Conservation (phyloP, 2,113 vertebrate species). For the Pomatorhinus ruficollis region DNA sequence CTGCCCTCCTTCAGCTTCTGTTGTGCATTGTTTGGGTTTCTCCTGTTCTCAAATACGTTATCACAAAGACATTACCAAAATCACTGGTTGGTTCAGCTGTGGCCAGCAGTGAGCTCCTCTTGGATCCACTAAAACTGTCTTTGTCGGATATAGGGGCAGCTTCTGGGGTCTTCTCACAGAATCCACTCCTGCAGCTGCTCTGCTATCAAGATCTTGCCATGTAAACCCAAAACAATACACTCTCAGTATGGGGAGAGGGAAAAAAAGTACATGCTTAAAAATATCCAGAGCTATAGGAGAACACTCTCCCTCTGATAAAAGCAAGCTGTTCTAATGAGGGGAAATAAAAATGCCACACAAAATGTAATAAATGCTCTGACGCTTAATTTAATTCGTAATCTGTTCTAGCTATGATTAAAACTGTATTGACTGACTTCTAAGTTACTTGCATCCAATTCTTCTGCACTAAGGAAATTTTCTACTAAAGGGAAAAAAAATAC, state of each 20-base stretch:
- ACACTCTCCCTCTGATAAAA: not conserved
- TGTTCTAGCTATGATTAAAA: not conserved
- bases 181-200: not conserved
- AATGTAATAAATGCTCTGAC: not conserved
- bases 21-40: rapidly evolving
- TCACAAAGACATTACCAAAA: not conserved
- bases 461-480: not conserved
- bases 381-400: not conserved
- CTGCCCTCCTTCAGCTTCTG: not conserved
- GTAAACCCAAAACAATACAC: not conserved
- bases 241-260: not conserved
- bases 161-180: not conserved
- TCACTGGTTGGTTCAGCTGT: not conserved
- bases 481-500: not conserved
- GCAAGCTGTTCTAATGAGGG: not conserved
- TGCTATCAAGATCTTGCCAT: not conserved
- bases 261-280: not conserved
- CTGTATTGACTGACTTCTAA: not conserved
- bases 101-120: not conserved
- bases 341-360: not conserved
- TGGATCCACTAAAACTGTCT: not conserved
- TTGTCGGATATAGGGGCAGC: not conserved
- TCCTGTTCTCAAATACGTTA: not conserved
- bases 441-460: not conserved
- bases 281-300: not conserved